A percentile compares a stretch with the other conserved stretches of the same genome.
These are phyloP conservation scores for Ctenodactylus gundi DNA, from an alignment of 2,113 vertebrate species.

Conservation along the genomic window DNA sequence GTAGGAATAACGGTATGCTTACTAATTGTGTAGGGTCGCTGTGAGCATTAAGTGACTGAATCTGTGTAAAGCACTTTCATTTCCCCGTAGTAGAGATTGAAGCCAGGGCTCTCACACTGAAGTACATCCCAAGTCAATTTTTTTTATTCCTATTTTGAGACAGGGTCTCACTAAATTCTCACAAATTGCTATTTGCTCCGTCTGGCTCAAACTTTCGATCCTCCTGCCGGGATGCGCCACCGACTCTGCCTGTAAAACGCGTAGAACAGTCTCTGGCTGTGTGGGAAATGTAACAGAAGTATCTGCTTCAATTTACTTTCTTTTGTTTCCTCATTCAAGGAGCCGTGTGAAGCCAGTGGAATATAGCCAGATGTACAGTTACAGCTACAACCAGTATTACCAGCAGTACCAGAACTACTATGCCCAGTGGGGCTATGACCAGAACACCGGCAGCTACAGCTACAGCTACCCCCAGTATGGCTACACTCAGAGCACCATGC, in stretches of 20 bases:
- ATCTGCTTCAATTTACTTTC: neutral
- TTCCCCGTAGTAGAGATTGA: too few relatives aligned
- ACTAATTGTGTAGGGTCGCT: neutral
- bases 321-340: slow-evolving; percentile 68
- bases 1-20: neutral
- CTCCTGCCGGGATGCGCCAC: too few relatives aligned
- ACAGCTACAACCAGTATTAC: slow-evolving; percentile 90
- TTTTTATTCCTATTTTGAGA: too few relatives aligned
- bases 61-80: neutral
- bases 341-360: slow-evolving; percentile 85
- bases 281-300: neutral
- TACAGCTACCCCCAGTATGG: slow-evolving; percentile 93
- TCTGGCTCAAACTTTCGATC: too few relatives aligned
- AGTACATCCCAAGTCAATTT: too few relatives aligned
- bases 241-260: too few relatives aligned
- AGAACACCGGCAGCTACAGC: slow-evolving; percentile 89
- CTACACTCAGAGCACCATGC: slow-evolving; percentile 89
- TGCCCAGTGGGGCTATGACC: slow-evolving; percentile 93
- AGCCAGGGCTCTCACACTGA: too few relatives aligned
- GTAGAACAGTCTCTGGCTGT: neutral
- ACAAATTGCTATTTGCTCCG: too few relatives aligned
- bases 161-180: too few relatives aligned
- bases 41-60: neutral
- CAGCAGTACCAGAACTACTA: slow-evolving; percentile 92
- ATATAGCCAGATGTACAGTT: slow-evolving; percentile 87